Conservation (phyloP, 2,888 invertebrate species). For the Hedychridium roseum region DNA sequence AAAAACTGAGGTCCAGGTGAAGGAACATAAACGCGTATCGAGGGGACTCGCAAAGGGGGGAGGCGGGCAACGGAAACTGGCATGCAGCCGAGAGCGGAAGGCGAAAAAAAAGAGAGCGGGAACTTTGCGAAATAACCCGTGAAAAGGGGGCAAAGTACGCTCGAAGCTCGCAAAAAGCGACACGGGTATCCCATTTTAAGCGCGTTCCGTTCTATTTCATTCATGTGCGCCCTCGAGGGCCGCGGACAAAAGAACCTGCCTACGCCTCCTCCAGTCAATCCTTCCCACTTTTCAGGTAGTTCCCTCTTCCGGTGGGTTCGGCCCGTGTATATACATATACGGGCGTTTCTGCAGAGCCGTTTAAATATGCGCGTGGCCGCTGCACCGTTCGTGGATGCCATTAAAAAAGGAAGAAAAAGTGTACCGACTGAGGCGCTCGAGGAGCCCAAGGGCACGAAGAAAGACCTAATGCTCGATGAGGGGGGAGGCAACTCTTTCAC, state of each 20-base stretch:
- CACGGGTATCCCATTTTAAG: constrained; percentile 27
- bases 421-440: constrained; percentile 6
- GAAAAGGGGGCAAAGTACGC: constrained; percentile 19
- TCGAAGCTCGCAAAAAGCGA: constrained; percentile 15
- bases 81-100: background rate
- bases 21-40: too few relatives aligned
- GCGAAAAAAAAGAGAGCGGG: background rate
- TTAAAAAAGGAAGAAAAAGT: constrained; percentile 30
- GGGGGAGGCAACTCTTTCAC: too few relatives aligned
- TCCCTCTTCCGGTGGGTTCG: constrained; percentile 21
- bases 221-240: constrained; percentile 16
- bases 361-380: too few relatives aligned
- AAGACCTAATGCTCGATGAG: too few relatives aligned
- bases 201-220: constrained; percentile 32
- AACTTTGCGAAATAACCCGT: constrained; percentile 5
- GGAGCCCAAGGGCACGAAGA: constrained; percentile 10
- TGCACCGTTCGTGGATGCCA: constrained; percentile 12
- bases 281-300: constrained; percentile 25
- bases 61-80: background rate
- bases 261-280: constrained; percentile 30
- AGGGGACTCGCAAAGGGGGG: background rate
- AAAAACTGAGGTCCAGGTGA: too few relatives aligned
- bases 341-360: too few relatives aligned
- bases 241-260: constrained; percentile 20
- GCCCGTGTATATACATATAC: too few relatives aligned